Evolutionary conservation across 2,797 vertebrate genomes (phyloP).

Genomic region (Allobates femoralis): DNA sequence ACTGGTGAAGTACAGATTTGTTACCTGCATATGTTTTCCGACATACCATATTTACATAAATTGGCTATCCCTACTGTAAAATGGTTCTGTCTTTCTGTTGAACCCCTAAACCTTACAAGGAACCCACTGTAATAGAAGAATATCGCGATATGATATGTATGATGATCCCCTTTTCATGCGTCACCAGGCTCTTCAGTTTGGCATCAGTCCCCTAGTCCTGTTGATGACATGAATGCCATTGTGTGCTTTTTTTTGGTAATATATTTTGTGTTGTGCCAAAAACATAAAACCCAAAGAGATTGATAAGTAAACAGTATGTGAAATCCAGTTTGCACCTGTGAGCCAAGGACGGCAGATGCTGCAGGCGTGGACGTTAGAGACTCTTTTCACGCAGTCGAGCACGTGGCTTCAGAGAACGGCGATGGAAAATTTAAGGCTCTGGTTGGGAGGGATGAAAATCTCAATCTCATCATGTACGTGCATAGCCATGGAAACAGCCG

Average conservation of each 20-base stretch:
- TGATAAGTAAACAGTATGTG: neutral
- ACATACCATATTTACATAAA: neutral
- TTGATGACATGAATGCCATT: neutral
- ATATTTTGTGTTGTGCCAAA: neutral
- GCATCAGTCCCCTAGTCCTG: neutral
- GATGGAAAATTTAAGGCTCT: conserved; percentile 34
- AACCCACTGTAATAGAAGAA: neutral
- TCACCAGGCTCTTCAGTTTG: neutral
- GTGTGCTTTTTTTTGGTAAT: neutral
- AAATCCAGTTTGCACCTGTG: conserved; percentile 10
- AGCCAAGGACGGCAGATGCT: neutral
- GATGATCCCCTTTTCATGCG: neutral
- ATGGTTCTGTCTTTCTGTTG: neutral
- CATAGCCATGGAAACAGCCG: conserved; percentile 64
- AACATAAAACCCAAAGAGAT: neutral
- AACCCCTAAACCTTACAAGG: neutral
- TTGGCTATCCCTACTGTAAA: neutral
- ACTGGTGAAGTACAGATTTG: too few species aligned
- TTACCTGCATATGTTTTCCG: too few species aligned
- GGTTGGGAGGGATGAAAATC: conserved; percentile 36
- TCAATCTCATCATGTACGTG: conserved; percentile 50
- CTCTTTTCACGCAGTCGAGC: conserved; percentile 12
- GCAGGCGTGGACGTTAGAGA: neutral
- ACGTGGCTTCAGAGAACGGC: conserved; percentile 24
- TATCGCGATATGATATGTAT: neutral